phyloP scores from a whole-genome alignment of 2,797 vertebrate genomes.

The Oreochromis grahami region DNA sequence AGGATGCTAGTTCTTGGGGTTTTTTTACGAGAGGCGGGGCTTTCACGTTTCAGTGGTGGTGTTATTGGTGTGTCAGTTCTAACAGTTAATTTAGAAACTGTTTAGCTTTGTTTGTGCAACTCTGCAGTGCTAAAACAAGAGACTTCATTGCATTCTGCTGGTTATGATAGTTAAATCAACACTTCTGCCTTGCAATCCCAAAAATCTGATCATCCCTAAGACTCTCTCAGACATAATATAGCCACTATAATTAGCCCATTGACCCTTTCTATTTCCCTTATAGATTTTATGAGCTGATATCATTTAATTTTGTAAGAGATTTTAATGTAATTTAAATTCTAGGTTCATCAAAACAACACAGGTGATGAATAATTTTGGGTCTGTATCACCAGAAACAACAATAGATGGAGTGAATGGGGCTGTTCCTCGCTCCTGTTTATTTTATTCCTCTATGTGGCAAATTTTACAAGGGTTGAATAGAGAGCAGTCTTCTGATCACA shows the following conservation, averaged over 20 bases:
- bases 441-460: neutral
- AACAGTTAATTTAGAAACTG: conserved; percentile 15
- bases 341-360: neutral
- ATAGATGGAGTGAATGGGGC: neutral
- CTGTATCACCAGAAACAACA: neutral
- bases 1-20: neutral
- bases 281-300: neutral
- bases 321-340: neutral
- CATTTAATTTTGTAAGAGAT: neutral
- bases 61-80: neutral
- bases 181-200: neutral
- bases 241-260: neutral
- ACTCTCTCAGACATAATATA: neutral
- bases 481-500: neutral
- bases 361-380: neutral
- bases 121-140: neutral
- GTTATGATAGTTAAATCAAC: neutral
- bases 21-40: neutral
- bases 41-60: neutral
- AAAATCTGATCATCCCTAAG: neutral
- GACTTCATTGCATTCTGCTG: neutral
- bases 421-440: neutral
- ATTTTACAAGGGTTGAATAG: neutral
- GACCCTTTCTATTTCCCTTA: neutral
- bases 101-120: conserved; percentile 6